These are phyloP conservation scores for Brachionus koreanus DNA, from an alignment of 1,140 invertebrate species.

Conservation along the genomic window DNA sequence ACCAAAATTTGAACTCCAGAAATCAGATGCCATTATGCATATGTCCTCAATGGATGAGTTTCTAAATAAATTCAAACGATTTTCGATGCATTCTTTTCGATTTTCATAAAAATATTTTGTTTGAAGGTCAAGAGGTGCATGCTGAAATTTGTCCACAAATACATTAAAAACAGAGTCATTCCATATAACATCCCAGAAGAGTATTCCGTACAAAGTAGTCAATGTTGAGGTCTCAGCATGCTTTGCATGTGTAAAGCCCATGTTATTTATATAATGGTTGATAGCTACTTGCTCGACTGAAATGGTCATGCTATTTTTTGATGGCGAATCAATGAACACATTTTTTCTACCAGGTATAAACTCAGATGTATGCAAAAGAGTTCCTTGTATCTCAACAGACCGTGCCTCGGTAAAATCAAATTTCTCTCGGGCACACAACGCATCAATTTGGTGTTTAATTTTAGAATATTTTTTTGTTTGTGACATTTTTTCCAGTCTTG, in stretches of 20 bases:
- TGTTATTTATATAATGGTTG: constrained; percentile 59
- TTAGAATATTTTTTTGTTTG: constrained; percentile 37
- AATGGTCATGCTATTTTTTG: constrained; percentile 50
- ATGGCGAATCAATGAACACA: constrained; percentile 50
- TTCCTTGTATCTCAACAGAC: constrained; percentile 46
- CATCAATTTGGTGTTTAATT: constrained; percentile 49
- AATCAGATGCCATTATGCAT: constrained; percentile 55
- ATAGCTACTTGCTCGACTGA: constrained; percentile 62
- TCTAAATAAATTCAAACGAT: constrained; percentile 55
- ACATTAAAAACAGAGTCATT: constrained; percentile 63
- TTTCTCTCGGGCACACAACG: constrained; percentile 45
- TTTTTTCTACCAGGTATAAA: constrained; percentile 50
- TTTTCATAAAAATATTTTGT: constrained; percentile 65
- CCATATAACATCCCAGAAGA: constrained; percentile 76
- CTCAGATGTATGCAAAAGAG: constrained; percentile 45
- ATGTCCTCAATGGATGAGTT: constrained; percentile 52
- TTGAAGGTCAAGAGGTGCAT: constrained; percentile 68
- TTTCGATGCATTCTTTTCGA: constrained; percentile 63
- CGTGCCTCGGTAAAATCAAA: constrained; percentile 46
- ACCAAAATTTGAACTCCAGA: constrained; percentile 57
- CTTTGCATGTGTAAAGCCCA: constrained; percentile 61
- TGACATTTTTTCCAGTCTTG: not conserved
- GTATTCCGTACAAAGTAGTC: constrained; percentile 65
- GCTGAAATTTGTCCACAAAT: constrained; percentile 67
- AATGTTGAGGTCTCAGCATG: constrained; percentile 71